Conservation (phyloP, 2,888 invertebrate genomes). For the Diadegma fenestrale region DNA sequence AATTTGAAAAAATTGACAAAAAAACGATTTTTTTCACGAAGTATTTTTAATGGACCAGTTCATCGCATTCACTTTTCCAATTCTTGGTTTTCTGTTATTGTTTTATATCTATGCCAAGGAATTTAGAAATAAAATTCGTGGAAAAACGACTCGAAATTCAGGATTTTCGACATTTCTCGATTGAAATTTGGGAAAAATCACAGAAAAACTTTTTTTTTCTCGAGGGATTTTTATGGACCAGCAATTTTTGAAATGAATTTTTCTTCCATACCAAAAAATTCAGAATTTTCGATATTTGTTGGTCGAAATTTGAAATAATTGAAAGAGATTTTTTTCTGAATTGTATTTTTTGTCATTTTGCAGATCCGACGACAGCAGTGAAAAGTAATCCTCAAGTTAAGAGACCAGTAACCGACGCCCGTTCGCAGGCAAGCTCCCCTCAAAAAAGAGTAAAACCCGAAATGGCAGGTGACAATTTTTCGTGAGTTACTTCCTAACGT, state of each 20-base stretch:
- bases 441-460: conserved; percentile 83
- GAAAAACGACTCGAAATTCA: not conserved
- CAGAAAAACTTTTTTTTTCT: not conserved
- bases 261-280: too few species aligned
- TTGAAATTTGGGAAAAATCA: not conserved
- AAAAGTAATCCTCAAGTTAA: conserved; percentile 83
- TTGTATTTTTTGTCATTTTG: not conserved
- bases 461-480: conserved; percentile 81
- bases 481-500: conserved; percentile 78
- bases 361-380: conserved; percentile 79
- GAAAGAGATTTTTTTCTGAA: not conserved
- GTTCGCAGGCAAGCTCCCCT: conserved; percentile 80
- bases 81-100: too few species aligned
- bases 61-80: too few species aligned
- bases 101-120: too few species aligned
- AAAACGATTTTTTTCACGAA: too few species aligned
- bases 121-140: not conserved
- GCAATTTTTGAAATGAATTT: too few species aligned
- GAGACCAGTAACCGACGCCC: conserved; percentile 79
- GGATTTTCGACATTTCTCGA: not conserved
- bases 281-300: too few species aligned
- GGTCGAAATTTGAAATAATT: not conserved
- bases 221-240: too few species aligned
- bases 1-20: too few species aligned
- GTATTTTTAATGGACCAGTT: too few species aligned